Conservation (phyloP, 2,888 invertebrate genomes). For the Toxonevra muliebris region DNA sequence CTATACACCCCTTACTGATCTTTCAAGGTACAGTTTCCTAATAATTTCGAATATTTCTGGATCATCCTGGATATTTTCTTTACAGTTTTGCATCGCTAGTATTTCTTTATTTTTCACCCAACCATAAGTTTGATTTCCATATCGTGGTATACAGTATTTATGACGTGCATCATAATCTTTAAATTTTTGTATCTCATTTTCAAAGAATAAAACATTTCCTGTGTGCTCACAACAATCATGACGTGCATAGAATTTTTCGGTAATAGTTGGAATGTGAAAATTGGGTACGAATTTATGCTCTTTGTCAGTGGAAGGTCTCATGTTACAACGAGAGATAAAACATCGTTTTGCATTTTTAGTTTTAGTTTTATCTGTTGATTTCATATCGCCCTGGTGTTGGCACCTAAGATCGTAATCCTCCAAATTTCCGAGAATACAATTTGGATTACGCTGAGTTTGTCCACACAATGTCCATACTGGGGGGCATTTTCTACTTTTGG, state of each 20-base stretch:
- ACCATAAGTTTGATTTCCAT: constrained; percentile 37
- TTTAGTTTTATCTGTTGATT: not conserved
- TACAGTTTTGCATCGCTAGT: constrained; percentile 27
- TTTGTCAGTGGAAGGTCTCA: not conserved
- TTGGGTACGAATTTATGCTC: constrained; percentile 27
- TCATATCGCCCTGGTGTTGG: not conserved
- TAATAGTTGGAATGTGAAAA: constrained; percentile 22
- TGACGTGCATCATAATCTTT: constrained; percentile 29
- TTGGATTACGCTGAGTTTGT: too few species aligned
- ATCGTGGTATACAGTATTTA: constrained; percentile 33
- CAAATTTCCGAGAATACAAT: too few species aligned
- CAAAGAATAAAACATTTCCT: constrained; percentile 21
- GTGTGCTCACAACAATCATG: constrained; percentile 7
- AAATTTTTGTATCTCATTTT: constrained; percentile 30
- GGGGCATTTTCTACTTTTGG: too few species aligned
- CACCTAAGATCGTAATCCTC: not conserved
- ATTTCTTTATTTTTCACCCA: constrained; percentile 38
- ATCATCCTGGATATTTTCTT: constrained; percentile 15
- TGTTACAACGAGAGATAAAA: constrained; percentile 17
- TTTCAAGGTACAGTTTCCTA: constrained; percentile 8
- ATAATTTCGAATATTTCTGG: constrained; percentile 12
- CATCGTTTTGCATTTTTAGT: constrained; percentile 12
- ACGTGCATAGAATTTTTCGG: constrained; percentile 36
- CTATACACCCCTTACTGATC: constrained; percentile 7
- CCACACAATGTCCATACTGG: too few species aligned